These are phyloP conservation scores for Rhineura floridana DNA, from an alignment of 2,113 vertebrate genomes.

Conservation along the genomic window DNA sequence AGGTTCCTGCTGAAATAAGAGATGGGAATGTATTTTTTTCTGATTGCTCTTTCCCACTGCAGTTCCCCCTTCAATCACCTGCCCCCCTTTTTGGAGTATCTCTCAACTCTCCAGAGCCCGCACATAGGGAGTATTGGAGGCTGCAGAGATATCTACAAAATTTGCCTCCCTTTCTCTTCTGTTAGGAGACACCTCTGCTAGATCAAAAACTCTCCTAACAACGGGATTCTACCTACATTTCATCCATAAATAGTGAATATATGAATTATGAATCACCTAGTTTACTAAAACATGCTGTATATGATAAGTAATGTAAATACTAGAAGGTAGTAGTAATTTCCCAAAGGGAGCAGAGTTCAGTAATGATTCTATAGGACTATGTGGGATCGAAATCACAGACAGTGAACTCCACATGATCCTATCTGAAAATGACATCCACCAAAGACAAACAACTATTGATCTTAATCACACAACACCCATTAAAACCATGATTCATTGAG, in stretches of 20 bases:
- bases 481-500: neutral
- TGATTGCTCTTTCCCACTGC: neutral
- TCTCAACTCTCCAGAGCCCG: neutral
- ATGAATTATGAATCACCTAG: neutral
- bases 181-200: neutral
- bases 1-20: neutral
- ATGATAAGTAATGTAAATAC: neutral
- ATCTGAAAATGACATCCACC: fast-evolving
- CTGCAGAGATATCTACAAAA: neutral
- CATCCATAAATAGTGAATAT: neutral
- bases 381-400: neutral
- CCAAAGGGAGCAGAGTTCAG: neutral
- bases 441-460: neutral
- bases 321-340: neutral
- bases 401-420: fast-evolving
- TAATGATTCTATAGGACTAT: neutral
- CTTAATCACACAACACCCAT: neutral
- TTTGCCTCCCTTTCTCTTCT: neutral
- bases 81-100: neutral
- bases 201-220: neutral
- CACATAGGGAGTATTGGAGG: too few relatives aligned
- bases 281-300: neutral
- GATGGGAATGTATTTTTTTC: neutral
- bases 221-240: neutral
- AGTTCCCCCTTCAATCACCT: neutral